Base-by-base conservation (phyloP, 2,113 vertebrate genomes). In the Pituophis catenifer region DNA sequence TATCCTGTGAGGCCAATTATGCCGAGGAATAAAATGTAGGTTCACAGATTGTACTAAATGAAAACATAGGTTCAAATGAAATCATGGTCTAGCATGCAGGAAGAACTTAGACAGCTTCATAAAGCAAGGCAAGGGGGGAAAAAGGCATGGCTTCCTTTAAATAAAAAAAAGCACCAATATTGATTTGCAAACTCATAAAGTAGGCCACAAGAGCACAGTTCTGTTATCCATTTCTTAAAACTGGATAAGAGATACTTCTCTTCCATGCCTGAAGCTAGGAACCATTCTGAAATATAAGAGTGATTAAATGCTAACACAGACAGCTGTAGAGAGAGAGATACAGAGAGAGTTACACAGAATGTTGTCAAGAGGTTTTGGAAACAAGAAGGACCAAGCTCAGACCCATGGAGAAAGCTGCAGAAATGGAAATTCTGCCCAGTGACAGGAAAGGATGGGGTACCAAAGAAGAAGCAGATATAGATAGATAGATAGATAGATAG, bases 301-400 rank as follows among this genome's bases (percentile, higher is more conserved):
- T 3, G 88, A 91, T 89, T 86, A 94, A 95, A 92, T 8, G 75
- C 38, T 15, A 88, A 89, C 0, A 1, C 2, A 91, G 23, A 52
- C 59, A 89, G 92, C 1, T 90, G 89, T 0, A 23, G 0, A 0
- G 33, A 90, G 44, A n/a, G 5, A 26, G 8, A 87, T 1, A 53
- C 0, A 11, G 81, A 62, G 2, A 59, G 0, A 0, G 19, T 0
- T 0, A 11, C 33, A 90, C 92, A 75, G 85, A 44, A 13, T 75
- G 93, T 93, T 91, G 86, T 91, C 24, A 5, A 54, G 87, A 29
- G 50, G 58, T 85, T 91, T 89, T 92, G 24, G 88, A 81, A 94
- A 86, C 2, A 0, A 88, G 90, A 0, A 88, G 91, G 91, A 90
- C 11, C 38, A 93, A 53, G 1, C 0, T 26, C 0, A 33, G 33